A percentile compares a stretch with the other conserved stretches of the same genome.
Evolutionary conservation across 2,797 vertebrate genomes (phyloP).

Genomic region (Mormyrops attenuatus): DNA sequence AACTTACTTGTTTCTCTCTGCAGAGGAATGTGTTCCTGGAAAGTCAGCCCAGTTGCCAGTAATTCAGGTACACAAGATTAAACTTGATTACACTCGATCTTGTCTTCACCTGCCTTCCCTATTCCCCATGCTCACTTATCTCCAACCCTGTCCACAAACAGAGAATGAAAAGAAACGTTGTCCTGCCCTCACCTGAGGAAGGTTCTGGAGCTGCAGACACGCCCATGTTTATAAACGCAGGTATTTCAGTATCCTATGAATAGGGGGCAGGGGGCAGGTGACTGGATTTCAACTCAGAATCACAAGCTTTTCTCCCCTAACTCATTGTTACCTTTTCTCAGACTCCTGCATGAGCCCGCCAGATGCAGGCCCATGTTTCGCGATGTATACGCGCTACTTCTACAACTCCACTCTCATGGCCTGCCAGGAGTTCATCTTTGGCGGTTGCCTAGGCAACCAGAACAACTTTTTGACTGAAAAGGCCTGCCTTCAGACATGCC

Average conservation of each 20-base stretch:
- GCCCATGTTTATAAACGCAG: conserved; percentile 7
- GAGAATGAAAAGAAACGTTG: conserved; percentile 22
- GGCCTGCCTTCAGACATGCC: conserved; percentile 84
- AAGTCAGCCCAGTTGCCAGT: conserved; percentile 36
- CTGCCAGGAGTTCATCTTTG: conserved; percentile 73
- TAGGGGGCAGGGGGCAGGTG: background rate
- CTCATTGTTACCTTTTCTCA: fast-evolving
- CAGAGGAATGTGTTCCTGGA: conserved; percentile 81
- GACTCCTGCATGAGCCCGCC: background rate
- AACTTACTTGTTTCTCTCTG: background rate
- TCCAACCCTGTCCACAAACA: background rate
- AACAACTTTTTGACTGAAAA: conserved; percentile 81
- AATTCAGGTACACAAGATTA: conserved; percentile 41
- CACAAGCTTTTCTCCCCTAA: background rate
- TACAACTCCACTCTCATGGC: conserved; percentile 81
- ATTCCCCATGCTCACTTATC: background rate
- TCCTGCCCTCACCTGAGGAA: conserved; percentile 9
- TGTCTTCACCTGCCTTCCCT: background rate
- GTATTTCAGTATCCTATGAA: conserved; percentile 11
- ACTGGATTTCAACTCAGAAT: background rate
- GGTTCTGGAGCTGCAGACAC: conserved; percentile 20
- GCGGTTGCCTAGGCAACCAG: conserved; percentile 82
- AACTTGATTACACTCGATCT: background rate
- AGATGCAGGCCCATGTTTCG: conserved; percentile 75
- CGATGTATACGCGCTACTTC: conserved; percentile 58